A percentile compares a stretch with the other conserved stretches of the same genome.
These are phyloP conservation scores for Euspilapteryx auroguttella DNA, from an alignment of 2,888 invertebrate species.

Conservation along the genomic window DNA sequence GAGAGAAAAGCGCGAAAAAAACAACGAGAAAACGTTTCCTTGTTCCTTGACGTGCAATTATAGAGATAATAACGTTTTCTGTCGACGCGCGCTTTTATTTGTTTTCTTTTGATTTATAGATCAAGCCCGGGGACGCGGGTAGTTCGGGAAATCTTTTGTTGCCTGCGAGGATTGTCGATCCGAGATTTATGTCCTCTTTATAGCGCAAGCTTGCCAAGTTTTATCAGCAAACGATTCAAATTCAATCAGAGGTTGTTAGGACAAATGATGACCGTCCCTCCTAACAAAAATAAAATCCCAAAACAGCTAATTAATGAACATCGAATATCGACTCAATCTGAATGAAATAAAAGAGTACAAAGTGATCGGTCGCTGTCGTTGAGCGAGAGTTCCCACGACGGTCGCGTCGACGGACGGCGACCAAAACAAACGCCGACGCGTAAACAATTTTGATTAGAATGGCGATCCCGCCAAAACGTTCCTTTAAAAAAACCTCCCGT, in stretches of 20 bases:
- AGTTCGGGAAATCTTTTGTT: no score
- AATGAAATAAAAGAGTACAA: conserved; percentile 16
- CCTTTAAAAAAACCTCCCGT: conserved; percentile 25
- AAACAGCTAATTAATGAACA: conserved; percentile 1
- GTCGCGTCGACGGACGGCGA: conserved; percentile 9
- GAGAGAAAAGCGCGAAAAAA: conserved; percentile 21
- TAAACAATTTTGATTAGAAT: conserved; percentile 62
- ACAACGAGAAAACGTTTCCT: conserved; percentile 27
- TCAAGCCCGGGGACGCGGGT: no score
- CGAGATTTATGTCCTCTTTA: no score
- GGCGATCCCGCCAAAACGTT: conserved; percentile 44
- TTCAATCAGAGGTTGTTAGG: no score
- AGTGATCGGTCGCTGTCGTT: conserved; percentile 8
- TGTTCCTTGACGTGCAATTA: conserved; percentile 56
- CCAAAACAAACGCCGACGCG: conserved; percentile 30
- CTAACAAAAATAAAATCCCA: conserved; percentile 1
- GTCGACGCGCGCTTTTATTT: conserved; percentile 50
- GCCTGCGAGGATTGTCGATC: no score
- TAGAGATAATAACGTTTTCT: conserved; percentile 61
- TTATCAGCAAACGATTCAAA: no score
- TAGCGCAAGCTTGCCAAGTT: no score
- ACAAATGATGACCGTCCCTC: no score
- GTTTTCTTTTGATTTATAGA: conserved; percentile 50
- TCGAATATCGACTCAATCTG: conserved; percentile 6
- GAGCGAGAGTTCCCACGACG: conserved; percentile 42